Evolutionary conservation across 2,797 vertebrate genomes (phyloP), one percentile per base, ranked within the genome.

Genomic region (Silurus lanzhouensis): DNA sequence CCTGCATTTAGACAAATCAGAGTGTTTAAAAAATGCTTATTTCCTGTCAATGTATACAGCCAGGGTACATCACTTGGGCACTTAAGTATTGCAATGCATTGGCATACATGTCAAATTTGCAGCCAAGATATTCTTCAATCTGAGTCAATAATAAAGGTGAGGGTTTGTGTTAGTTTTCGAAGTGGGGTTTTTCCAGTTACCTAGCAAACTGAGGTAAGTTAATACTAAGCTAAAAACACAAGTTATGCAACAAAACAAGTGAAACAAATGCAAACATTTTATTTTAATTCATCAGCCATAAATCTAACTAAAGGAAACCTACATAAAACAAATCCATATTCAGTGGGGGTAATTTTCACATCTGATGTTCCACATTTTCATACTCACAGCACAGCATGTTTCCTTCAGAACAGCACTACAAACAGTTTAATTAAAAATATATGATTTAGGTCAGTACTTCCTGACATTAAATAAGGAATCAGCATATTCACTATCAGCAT

Each of bases 351-450:
- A n/a, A 46, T 19, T 63, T 79, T 63, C 38, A 79, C 22, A 46
- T 79, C 77, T 46, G 77, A 19, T 63, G 31, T 79, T 78, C 8
- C 31, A 78, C 6, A 38, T 61, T 79, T 79, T 79, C 46, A 63
- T 63, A 46, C 17, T 17, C 76, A 63, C 19, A 61, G 27, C 38
- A 44, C 76, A 61, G 76, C 31, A 79, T 22, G 17, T 63, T 79
- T 78, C 57, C 57, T 61, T n/a, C 55, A 76, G 74, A 15, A 27
- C 52, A 77, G 25, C 74, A 77, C 25, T 44, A 38, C n/a, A 44
- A 44, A 63, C 31, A 6, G 27, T 77, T 31, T 60, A 12, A 60
- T 77, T 38, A n/a, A 10, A 44, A 48, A 38, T 13, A n/a, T 63
- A 38, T 63, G 77, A 63, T 46, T 25, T 46, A 63, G 20, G 57